Conservation (phyloP, 2,113 vertebrate species). For the Oxygymnocypris stewartii region DNA sequence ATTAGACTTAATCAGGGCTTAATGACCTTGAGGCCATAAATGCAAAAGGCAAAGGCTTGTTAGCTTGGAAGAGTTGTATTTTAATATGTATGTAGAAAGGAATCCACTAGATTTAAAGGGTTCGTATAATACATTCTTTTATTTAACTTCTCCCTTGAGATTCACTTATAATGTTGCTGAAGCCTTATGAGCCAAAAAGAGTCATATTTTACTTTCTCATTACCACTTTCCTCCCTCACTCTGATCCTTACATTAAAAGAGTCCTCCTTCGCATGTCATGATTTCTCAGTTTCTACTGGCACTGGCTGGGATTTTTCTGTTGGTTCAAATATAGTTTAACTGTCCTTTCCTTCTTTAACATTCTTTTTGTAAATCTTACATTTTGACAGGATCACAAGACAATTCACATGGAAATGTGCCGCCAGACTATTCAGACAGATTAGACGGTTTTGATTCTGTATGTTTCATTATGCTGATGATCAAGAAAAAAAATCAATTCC, state of each 20-base stretch:
- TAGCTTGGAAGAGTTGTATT: background rate
- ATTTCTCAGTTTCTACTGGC: background rate
- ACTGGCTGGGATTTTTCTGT: background rate
- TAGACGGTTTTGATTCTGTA: background rate
- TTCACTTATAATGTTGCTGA: background rate
- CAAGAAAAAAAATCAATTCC: background rate
- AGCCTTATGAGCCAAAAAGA: background rate
- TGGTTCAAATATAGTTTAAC: background rate
- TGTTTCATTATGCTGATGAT: background rate
- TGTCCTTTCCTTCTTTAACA: background rate
- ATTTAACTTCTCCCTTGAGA: background rate
- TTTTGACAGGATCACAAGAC: background rate
- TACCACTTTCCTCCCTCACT: background rate
- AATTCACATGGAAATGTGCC: background rate
- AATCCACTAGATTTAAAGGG: background rate
- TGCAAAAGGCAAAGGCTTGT: constrained; percentile 15
- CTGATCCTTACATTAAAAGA: background rate
- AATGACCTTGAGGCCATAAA: constrained; percentile 47
- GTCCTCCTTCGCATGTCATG: background rate
- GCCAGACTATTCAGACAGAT: background rate
- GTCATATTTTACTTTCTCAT: background rate
- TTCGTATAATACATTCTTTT: background rate
- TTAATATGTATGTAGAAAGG: background rate
- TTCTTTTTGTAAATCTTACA: background rate
- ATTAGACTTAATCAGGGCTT: constrained; percentile 47